A percentile compares a stretch with the other conserved stretches of the same genome.
phyloP scores from a whole-genome alignment of 1,140 invertebrate genomes.

The Holotrichia oblita region DNA sequence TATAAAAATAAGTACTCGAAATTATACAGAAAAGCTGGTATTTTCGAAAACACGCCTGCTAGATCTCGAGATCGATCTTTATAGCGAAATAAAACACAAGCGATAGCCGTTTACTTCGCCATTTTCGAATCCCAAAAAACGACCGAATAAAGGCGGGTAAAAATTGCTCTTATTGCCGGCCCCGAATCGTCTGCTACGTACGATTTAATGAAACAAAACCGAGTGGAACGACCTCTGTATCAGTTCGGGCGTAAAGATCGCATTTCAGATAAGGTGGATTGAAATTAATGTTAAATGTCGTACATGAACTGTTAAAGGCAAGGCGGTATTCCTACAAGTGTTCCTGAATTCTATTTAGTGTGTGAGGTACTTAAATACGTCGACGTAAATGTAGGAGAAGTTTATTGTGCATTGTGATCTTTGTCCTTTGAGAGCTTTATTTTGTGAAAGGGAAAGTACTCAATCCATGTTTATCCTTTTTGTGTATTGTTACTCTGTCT shows the following conservation, averaged over 20 bases:
- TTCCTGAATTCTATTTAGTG: not conserved
- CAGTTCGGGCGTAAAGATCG: not conserved
- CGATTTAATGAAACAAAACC: not conserved
- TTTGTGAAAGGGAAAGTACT: too few species aligned
- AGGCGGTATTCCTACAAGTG: conserved; percentile 1
- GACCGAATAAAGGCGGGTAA: not conserved
- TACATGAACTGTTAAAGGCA: not conserved
- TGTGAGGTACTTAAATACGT: too few species aligned
- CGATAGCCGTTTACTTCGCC: not conserved
- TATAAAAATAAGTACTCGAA: too few species aligned
- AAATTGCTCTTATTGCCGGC: not conserved
- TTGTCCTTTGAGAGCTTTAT: too few species aligned
- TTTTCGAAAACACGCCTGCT: too few species aligned
- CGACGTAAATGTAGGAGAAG: too few species aligned
- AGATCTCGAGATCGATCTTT: too few species aligned
- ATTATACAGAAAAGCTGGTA: too few species aligned
- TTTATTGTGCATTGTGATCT: too few species aligned
- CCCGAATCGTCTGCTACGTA: not conserved
- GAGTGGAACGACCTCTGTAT: not conserved
- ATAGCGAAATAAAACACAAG: not conserved
- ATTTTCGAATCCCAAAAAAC: not conserved
- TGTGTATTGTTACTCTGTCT: too few species aligned
- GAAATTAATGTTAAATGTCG: not conserved
- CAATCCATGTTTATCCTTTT: too few species aligned
- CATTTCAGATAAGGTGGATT: conserved; percentile 1